Base-by-base conservation (phyloP, 2,888 invertebrate species). In the Aphelenchoides bicaudatus region DNA sequence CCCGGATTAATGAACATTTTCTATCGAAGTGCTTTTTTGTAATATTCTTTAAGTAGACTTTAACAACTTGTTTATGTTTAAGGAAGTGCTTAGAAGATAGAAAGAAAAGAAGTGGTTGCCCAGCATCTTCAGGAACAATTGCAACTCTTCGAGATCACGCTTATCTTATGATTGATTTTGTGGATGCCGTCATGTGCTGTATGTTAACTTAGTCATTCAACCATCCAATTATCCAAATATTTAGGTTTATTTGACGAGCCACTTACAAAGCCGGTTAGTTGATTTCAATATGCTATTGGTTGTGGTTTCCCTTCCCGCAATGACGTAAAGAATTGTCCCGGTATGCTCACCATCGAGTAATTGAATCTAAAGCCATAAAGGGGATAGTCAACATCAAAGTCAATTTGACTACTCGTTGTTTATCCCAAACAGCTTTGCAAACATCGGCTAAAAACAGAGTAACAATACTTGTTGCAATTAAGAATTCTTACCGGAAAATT, bases 351-450 rank as follows among this genome's bases (percentile, higher is more conserved):
- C 82, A 90, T 85, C 0, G 91, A 91, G 73, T 92, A 92, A 81
- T 91, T 91, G 80, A 87, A 91, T 67, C 90, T 85, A 74, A 90
- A 91, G 0, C 92, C 92, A 79, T 87, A 92, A 82, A 91, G 92
- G 0, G 92, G 91, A 58, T 91, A 81, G 72, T 91, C 90, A 73
- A 91, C 91, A 81, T 90, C 90, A 72, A 92, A 65, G 55, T 69
- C 70, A 47, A 69, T 69, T 53, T 69, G 70, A 27, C 54, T 38
- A 47, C n/a, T n/a, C n/a, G n/a, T n/a, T n/a, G n/a, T n/a, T n/a
- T n/a, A n/a, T 61, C 8, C 34, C 39, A n/a, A 56, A 27, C 16
- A 69, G 19, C 27, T 68, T 70, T 6, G 60, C 65, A 39, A n/a
- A n/a, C n/a, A n/a, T n/a, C n/a, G n/a, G n/a, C n/a, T n/a, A n/a